Conservation (phyloP, 2,797 vertebrate genomes). For the Varecia variegata region DNA sequence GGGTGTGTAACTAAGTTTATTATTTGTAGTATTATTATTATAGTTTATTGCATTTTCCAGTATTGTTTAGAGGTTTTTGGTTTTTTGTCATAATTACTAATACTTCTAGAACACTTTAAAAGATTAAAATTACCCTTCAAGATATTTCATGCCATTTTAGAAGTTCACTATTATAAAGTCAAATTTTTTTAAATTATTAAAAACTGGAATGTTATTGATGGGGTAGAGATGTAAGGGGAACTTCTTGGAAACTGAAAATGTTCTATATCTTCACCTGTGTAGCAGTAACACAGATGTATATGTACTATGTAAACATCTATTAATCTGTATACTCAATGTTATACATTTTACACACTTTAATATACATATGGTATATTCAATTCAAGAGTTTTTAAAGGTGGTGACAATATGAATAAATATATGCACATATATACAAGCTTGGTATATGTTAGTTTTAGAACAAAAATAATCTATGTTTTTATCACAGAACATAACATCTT, state of each 20-base stretch:
- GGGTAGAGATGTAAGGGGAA: background rate
- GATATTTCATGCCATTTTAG: background rate
- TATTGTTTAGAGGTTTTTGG: background rate
- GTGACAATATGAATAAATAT: background rate
- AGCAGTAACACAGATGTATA: background rate
- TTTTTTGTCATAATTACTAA: conserved; percentile 14
- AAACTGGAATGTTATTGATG: background rate
- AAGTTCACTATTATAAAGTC: background rate
- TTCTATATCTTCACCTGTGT: background rate
- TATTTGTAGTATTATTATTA: background rate
- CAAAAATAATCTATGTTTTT: background rate
- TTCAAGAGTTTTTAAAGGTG: background rate
- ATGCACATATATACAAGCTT: background rate
- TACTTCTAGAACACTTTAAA: background rate
- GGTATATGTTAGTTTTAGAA: background rate
- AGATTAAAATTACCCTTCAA: background rate
- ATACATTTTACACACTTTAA: background rate
- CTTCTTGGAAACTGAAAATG: background rate
- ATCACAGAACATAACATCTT: background rate
- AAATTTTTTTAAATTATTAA: background rate
- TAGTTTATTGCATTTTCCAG: background rate
- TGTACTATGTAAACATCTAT: background rate
- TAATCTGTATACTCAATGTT: background rate
- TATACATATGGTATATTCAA: background rate
- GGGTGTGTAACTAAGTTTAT: background rate